Percentiles rank a stretch among this genome's conserved stretches.
These are phyloP conservation scores for Macrostomum cliftonense DNA, from an alignment of 2,888 invertebrate genomes.

Conservation along the genomic window DNA sequence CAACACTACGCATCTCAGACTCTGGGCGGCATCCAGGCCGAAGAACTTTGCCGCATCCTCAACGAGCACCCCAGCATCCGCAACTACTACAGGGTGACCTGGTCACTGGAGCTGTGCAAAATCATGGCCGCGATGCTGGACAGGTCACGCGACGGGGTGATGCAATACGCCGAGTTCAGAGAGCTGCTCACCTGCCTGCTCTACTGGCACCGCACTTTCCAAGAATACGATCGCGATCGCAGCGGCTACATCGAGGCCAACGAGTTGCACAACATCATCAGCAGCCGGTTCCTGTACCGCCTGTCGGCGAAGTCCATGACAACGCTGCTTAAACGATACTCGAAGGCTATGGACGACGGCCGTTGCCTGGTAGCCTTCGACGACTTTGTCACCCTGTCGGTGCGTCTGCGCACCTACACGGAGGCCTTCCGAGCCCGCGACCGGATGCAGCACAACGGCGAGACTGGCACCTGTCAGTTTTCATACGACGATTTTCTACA, in stretches of 20 bases:
- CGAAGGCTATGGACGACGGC: conserved; percentile 17
- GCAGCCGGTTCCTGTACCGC: conserved; percentile 19
- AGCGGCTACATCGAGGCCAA: conserved; percentile 23
- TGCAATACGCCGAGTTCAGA: conserved; percentile 28
- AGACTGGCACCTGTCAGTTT: conserved; percentile 20
- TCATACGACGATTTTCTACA: conserved; percentile 25
- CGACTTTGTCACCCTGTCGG: conserved; percentile 23
- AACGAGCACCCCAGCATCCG: conserved; percentile 4
- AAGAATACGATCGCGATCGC: conserved; percentile 19
- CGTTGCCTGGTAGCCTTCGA: conserved; percentile 26
- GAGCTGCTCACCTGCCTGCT: conserved; percentile 28
- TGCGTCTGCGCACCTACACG: conserved; percentile 21
- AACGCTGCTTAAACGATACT: conserved; percentile 25
- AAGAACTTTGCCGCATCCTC: conserved; percentile 4
- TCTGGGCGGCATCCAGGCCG: conserved; percentile 5
- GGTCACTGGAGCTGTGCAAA: conserved; percentile 15
- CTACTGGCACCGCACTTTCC: conserved; percentile 24
- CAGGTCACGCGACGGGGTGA: conserved; percentile 27
- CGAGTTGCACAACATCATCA: conserved; percentile 21
- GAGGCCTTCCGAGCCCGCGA: conserved; percentile 28
- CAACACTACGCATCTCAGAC: neutral
- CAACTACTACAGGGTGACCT: conserved; percentile 6
- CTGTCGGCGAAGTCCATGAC: conserved; percentile 18
- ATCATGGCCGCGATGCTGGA: conserved; percentile 29
- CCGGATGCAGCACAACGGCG: conserved; percentile 16